Evolutionary conservation across 2,113 vertebrate species (phyloP).

Genomic region (Pan troglodytes): NHGRI_mPanTro3-v2.1_pri NC_072419.2:65565001-65565500

Average conservation of each 20-base stretch:
- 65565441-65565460: neutral
- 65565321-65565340: neutral
- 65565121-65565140: neutral
- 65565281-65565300: neutral
- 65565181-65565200: neutral
- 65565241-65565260: neutral
- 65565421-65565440: neutral
- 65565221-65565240: accelerated
- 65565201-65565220: accelerated
- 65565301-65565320: neutral
- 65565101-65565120: neutral
- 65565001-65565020: neutral
- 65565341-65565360: neutral
- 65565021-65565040: neutral
- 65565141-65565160: neutral
- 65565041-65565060: neutral
- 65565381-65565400: neutral
- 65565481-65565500: neutral
- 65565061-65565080: neutral
- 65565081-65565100: neutral
- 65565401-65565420: neutral
- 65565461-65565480: neutral
- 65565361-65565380: neutral
- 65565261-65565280: neutral
- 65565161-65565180: neutral